Percentiles rank a stretch among this genome's conserved stretches.
Conservation (phyloP, 2,888 invertebrate genomes). For the Heteromyza rotundicornis region DNA sequence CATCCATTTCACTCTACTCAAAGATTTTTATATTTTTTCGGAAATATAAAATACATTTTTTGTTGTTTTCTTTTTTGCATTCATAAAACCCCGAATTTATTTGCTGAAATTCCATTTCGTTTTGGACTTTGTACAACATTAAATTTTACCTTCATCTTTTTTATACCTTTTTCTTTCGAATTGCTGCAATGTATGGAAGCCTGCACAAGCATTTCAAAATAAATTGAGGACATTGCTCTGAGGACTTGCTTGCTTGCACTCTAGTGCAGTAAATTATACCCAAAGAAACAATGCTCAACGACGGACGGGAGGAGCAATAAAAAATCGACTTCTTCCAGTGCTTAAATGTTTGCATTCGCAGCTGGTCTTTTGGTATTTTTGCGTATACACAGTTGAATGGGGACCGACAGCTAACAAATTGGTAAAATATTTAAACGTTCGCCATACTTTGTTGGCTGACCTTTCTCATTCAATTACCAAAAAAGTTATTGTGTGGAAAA, state of each 20-base stretch:
- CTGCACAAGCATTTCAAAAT: background rate
- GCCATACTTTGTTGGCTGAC: too few species aligned
- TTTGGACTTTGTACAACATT: background rate
- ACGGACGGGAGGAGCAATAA: background rate
- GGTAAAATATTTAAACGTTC: too few species aligned
- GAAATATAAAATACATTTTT: too few species aligned
- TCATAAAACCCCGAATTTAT: too few species aligned
- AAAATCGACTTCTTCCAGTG: background rate
- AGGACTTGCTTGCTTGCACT: too few species aligned
- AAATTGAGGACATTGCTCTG: constrained; percentile 4
- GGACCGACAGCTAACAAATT: too few species aligned
- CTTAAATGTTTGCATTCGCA: background rate
- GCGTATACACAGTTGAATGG: too few species aligned
- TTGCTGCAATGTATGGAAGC: background rate
- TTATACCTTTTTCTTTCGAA: background rate
- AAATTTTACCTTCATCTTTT: background rate
- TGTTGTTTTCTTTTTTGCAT: too few species aligned
- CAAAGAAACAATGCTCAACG: background rate
- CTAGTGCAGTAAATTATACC: constrained; percentile 1
- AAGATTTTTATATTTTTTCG: too few species aligned
- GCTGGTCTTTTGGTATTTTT: constrained; percentile 1
- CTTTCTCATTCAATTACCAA: too few species aligned
- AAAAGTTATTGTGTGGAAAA: background rate
- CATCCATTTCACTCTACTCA: too few species aligned
- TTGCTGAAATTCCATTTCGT: background rate